Conservation (phyloP, 1,140 invertebrate genomes). For the Pantala flavescens region DNA sequence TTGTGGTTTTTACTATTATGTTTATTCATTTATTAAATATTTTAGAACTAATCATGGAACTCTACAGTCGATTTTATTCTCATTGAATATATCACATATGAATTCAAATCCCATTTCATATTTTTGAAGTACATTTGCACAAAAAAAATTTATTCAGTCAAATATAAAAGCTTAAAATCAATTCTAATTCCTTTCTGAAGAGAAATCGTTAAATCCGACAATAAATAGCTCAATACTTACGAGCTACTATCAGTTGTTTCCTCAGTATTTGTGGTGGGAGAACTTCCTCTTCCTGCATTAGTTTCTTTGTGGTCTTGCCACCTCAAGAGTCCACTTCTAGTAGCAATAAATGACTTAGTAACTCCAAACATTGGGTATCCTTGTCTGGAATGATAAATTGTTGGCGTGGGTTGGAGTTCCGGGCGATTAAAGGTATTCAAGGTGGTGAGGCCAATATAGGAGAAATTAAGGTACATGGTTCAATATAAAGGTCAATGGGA, state of each 20-base stretch:
- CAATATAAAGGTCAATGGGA: neutral
- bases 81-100: no score
- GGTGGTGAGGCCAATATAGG: neutral
- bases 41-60: no score
- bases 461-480: neutral
- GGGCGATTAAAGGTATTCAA: neutral
- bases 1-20: no score
- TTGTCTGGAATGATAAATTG: constrained; percentile 51
- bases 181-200: no score
- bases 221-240: neutral
- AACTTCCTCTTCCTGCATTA: neutral
- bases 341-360: constrained; percentile 74
- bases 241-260: neutral
- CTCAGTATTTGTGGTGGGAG: neutral
- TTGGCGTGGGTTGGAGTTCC: neutral
- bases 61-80: no score
- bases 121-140: no score
- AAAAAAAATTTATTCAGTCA: no score
- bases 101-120: no score
- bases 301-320: constrained; percentile 59
- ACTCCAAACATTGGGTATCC: constrained; percentile 77
- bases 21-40: no score
- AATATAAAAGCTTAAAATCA: no score
- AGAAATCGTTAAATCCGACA: no score
- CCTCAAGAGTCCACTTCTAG: constrained; percentile 72